These are phyloP conservation scores for Neria commutata DNA, from an alignment of 2,888 invertebrate genomes.

Conservation along the genomic window DNA sequence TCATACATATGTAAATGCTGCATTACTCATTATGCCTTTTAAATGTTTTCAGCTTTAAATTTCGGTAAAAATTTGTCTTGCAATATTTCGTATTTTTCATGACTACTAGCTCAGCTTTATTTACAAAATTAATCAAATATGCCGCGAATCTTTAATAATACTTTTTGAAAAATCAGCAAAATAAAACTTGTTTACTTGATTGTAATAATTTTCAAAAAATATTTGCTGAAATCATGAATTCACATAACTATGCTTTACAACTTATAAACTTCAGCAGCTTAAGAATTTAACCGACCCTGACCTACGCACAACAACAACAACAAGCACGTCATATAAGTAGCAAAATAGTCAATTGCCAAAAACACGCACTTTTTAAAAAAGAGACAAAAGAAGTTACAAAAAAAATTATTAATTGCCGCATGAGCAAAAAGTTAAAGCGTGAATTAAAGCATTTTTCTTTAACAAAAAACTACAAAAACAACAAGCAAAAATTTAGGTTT, in stretches of 20 bases:
- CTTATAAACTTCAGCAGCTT: neutral
- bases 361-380: neutral
- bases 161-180: too few relatives aligned
- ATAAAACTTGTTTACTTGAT: too few relatives aligned
- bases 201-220: neutral
- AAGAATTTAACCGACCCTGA: constrained; percentile 14
- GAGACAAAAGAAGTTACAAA: neutral
- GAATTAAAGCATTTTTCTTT: neutral
- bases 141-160: too few relatives aligned
- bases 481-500: neutral
- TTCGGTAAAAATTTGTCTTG: too few relatives aligned
- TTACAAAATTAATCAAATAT: too few relatives aligned
- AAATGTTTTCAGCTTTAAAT: too few relatives aligned
- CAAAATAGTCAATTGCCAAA: too few relatives aligned
- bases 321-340: neutral
- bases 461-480: neutral
- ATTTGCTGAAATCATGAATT: neutral
- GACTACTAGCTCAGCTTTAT: too few relatives aligned
- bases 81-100: too few relatives aligned
- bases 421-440: neutral
- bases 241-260: too few relatives aligned
- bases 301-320: constrained; percentile 3
- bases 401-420: neutral
- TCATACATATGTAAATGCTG: too few relatives aligned
- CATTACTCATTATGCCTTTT: too few relatives aligned